Evolutionary conservation across 2,797 vertebrate species (phyloP).

Genomic region (Sebastes oblongus): DNA sequence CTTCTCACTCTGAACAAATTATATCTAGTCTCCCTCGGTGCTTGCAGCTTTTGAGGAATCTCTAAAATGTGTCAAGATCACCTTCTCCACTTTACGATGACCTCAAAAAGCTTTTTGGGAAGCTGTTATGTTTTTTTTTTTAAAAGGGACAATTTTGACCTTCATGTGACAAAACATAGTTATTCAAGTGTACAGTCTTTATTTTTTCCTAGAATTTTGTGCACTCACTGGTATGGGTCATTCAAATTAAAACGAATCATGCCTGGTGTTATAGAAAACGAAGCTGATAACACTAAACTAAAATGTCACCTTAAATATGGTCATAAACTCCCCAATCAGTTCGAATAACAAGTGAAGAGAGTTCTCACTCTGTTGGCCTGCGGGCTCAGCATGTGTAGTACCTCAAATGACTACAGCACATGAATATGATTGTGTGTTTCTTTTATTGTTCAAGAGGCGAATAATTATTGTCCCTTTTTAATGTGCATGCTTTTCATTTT

Average conservation of each 20-base stretch:
- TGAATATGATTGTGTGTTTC: background rate
- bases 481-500: conserved; percentile 19
- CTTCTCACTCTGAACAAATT: conserved; percentile 52
- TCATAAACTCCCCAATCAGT: conserved; percentile 1
- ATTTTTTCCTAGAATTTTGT: background rate
- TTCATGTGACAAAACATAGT: conserved; percentile 14
- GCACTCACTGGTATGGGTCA: background rate
- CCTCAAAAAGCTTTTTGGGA: conserved; percentile 56
- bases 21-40: conserved; percentile 34
- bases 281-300: background rate
- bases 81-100: conserved; percentile 38
- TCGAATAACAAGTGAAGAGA: background rate
- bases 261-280: background rate
- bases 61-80: conserved; percentile 59
- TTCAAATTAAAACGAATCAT: conserved; percentile 6
- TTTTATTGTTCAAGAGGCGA: background rate
- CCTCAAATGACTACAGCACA: background rate
- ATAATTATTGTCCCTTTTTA: conserved; percentile 12
- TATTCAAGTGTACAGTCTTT: background rate
- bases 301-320: conserved; percentile 11
- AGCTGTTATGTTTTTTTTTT: background rate
- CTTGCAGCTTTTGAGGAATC: conserved; percentile 39
- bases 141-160: conserved; percentile 31
- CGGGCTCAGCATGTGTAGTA: background rate
- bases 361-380: background rate